These are phyloP conservation scores for Pitangus sulphuratus DNA, from an alignment of 2,797 vertebrate species.

Conservation along the genomic window DNA sequence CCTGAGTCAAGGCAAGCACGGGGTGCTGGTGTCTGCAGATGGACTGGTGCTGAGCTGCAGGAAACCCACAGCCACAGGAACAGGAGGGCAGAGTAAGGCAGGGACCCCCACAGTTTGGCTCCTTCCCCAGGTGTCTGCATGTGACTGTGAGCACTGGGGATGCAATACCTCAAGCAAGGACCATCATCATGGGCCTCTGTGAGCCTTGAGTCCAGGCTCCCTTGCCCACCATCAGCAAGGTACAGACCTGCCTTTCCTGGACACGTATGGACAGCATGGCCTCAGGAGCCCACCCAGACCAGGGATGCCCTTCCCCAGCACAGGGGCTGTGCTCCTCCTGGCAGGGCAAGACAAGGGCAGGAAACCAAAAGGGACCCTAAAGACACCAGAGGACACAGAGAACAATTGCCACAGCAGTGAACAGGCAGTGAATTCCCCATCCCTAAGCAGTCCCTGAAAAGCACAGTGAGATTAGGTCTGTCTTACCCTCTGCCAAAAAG, in stretches of 20 bases:
- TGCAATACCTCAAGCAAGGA: not conserved
- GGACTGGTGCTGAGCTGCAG: not conserved
- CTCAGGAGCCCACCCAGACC: not conserved
- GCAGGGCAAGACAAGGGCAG: not conserved
- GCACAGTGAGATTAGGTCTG: not conserved
- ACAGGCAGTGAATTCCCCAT: not conserved
- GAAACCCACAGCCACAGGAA: not conserved
- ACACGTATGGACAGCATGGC: fast-evolving
- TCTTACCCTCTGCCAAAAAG: not conserved
- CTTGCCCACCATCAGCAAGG: not conserved
- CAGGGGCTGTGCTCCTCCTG: not conserved
- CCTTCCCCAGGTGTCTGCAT: not conserved
- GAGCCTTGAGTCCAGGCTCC: not conserved
- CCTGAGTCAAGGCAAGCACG: not conserved
- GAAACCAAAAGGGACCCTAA: not conserved
- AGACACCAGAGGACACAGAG: not conserved
- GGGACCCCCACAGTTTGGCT: not conserved
- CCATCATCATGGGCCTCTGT: fast-evolving
- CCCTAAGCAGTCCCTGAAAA: not conserved
- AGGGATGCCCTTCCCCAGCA: not conserved
- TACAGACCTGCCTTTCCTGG: not conserved
- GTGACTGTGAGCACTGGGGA: not conserved
- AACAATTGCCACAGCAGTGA: not conserved
- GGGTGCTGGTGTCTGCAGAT: not conserved
- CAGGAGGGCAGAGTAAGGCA: not conserved